Evolutionary conservation across 2,888 invertebrate genomes (phyloP).

Genomic region (Prosopocoilus inquinatus): DNA sequence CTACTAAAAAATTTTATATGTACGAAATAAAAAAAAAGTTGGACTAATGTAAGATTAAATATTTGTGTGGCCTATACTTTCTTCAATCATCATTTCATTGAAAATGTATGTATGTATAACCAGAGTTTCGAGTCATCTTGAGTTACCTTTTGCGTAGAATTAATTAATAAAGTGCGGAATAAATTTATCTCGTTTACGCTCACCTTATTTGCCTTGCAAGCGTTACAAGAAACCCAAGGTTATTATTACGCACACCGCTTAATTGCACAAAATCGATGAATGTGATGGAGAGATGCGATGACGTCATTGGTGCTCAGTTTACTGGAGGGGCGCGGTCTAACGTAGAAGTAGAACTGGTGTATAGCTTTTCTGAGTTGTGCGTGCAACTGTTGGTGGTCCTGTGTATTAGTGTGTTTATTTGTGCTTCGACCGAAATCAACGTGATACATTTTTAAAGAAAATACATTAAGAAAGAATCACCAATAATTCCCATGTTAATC

Average conservation of each 20-base stretch:
- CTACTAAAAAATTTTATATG: too few relatives aligned
- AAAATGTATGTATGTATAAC: background rate
- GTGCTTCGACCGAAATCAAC: too few relatives aligned
- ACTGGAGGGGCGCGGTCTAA: constrained; percentile 39
- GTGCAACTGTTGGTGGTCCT: background rate
- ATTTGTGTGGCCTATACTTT: too few relatives aligned
- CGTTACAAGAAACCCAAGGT: too few relatives aligned
- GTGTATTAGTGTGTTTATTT: background rate
- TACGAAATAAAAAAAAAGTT: too few relatives aligned
- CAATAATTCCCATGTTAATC: too few relatives aligned
- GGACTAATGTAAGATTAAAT: too few relatives aligned
- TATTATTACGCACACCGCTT: background rate
- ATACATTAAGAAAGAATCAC: too few relatives aligned
- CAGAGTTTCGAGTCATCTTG: background rate
- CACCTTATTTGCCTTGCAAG: constrained; percentile 1
- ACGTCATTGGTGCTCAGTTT: constrained; percentile 51
- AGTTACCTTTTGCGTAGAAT: background rate
- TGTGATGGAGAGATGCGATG: constrained; percentile 43
- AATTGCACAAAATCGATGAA: constrained; percentile 40
- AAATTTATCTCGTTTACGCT: background rate
- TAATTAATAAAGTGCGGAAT: background rate
- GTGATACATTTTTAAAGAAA: too few relatives aligned
- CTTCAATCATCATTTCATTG: too few relatives aligned
- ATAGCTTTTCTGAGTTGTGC: constrained; percentile 6
- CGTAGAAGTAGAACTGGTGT: constrained; percentile 8